Percentiles rank a stretch among this genome's conserved stretches.
Conservation (phyloP, 2,797 vertebrate species). For the Macropodus opercularis region DNA sequence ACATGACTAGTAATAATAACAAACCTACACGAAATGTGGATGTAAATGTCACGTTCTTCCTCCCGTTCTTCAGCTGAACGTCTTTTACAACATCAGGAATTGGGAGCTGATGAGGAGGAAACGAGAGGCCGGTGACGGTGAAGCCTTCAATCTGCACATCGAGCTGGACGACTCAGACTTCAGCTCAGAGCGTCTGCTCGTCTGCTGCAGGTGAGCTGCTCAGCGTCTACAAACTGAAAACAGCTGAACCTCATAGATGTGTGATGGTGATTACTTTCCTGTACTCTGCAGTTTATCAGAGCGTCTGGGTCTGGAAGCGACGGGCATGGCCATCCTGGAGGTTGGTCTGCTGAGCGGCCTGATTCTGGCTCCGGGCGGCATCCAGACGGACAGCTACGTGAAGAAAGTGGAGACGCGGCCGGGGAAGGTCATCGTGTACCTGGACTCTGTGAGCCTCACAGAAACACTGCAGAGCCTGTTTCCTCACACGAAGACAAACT, state of each 20-base stretch:
- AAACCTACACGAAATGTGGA: no score
- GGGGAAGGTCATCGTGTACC: conserved; percentile 73
- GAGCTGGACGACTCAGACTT: conserved; percentile 74
- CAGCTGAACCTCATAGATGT: background rate
- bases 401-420: conserved; percentile 67
- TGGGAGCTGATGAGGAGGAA: conserved; percentile 47
- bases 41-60: no score
- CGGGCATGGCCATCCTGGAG: conserved; percentile 78
- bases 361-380: conserved; percentile 21
- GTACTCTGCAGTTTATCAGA: conserved; percentile 52
- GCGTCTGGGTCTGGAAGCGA: conserved; percentile 46
- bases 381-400: conserved; percentile 24
- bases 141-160: conserved; percentile 84
- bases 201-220: conserved; percentile 85
- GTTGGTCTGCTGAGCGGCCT: conserved; percentile 76
- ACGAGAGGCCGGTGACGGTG: conserved; percentile 59
- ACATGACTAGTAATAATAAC: no score
- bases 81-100: conserved; percentile 85
- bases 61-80: conserved; percentile 80
- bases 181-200: conserved; percentile 74
- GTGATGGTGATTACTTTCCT: background rate
- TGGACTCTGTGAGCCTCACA: conserved; percentile 69
- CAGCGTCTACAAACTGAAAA: no score
- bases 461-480: background rate
- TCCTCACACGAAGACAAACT: background rate